These are phyloP conservation scores for Microplitis mediator DNA, from an alignment of 1,140 invertebrate species.

Conservation along the genomic window DNA sequence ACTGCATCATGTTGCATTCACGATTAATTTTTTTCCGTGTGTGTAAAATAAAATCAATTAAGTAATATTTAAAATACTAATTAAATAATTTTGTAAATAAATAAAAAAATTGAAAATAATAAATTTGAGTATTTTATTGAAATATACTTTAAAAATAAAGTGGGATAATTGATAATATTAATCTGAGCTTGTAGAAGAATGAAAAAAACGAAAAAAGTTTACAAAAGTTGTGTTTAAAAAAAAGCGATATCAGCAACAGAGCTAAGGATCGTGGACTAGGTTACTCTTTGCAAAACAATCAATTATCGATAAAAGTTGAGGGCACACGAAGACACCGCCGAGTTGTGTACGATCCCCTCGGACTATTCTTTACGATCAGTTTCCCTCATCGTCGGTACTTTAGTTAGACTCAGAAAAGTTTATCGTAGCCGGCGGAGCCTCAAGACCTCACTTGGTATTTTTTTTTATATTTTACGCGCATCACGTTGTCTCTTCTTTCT, in stretches of 20 bases:
- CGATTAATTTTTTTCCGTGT: too few species aligned
- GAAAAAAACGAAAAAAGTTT: not conserved
- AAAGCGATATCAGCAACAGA: not conserved
- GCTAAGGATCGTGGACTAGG: slow-evolving; percentile 34
- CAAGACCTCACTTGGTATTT: slow-evolving; percentile 7
- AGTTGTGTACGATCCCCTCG: not conserved
- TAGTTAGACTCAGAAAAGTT: slow-evolving; percentile 23
- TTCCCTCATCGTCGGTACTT: slow-evolving; percentile 19
- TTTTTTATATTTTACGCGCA: not conserved
- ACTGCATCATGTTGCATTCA: too few species aligned
- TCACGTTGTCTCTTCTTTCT: slow-evolving; percentile 24
- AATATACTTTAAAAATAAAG: too few species aligned
- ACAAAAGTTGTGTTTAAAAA: not conserved
- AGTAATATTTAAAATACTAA: too few species aligned
- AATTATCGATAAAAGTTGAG: slow-evolving; percentile 55
- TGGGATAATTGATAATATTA: too few species aligned
- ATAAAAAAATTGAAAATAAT: too few species aligned
- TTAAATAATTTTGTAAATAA: too few species aligned
- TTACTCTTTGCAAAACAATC: slow-evolving; percentile 56
- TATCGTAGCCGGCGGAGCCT: slow-evolving; percentile 5
- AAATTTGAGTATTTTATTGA: too few species aligned
- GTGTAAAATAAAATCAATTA: too few species aligned
- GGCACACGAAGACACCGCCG: slow-evolving; percentile 1
- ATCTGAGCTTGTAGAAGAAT: not conserved
- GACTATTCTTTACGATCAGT: slow-evolving; percentile 26